Percentiles rank a stretch among this genome's conserved stretches.
These are phyloP conservation scores for Noctua fimbriata DNA, from an alignment of 2,888 invertebrate species.

Conservation along the genomic window DNA sequence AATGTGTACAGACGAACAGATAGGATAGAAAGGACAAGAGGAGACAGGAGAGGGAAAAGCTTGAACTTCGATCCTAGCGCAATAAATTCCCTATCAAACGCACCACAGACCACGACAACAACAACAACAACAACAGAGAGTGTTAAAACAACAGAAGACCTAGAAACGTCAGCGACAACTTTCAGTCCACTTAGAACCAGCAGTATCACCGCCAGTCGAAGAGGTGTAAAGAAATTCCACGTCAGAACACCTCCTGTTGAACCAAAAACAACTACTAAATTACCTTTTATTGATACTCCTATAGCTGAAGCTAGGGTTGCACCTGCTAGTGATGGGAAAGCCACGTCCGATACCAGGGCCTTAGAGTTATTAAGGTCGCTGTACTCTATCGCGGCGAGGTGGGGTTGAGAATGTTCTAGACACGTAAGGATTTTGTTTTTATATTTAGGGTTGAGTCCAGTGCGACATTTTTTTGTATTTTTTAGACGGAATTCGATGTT, in stretches of 20 bases:
- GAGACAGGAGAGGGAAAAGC: conserved; percentile 80
- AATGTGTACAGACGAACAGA: conserved; percentile 78
- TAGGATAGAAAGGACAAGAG: conserved; percentile 73
- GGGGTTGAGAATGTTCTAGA: conserved; percentile 89
- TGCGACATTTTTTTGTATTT: conserved; percentile 38
- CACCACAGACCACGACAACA: conserved; percentile 66
- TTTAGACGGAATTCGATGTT: conserved; percentile 31
- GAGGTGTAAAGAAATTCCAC: conserved; percentile 83
- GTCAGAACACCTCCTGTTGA: conserved; percentile 77
- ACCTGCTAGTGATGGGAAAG: conserved; percentile 79
- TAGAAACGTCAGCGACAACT: conserved; percentile 79
- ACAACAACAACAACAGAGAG: conserved; percentile 67
- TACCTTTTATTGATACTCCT: conserved; percentile 79
- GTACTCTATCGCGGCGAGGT: conserved; percentile 95
- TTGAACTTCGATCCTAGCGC: conserved; percentile 81
- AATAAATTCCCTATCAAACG: conserved; percentile 83
- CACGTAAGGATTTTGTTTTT: conserved; percentile 71
- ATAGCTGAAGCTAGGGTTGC: conserved; percentile 85
- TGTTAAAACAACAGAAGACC: conserved; percentile 72
- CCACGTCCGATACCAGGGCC: conserved; percentile 93
- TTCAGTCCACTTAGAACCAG: conserved; percentile 76
- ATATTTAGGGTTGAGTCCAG: conserved; percentile 76
- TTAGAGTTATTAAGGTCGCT: conserved; percentile 95
- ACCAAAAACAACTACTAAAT: conserved; percentile 70
- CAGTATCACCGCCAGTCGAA: conserved; percentile 74